Evolutionary conservation across 1,140 invertebrate genomes (phyloP).

Genomic region (Cyphomyrmex costatus): DNA sequence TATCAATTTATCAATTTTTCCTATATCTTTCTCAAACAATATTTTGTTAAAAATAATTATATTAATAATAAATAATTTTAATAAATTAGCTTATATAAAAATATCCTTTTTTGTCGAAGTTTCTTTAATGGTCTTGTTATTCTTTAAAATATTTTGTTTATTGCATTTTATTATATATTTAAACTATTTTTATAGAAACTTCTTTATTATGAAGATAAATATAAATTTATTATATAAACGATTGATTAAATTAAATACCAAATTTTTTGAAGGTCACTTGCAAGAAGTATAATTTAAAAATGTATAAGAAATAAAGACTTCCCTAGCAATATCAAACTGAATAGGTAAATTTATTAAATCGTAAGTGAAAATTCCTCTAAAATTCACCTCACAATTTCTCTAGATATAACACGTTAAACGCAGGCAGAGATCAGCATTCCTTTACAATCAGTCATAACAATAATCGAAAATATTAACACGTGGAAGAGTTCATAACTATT

Average conservation of each 20-base stretch:
- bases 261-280: neutral
- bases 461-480: constrained; percentile 42
- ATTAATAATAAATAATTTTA: constrained; percentile 2
- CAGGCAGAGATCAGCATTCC: constrained; percentile 53
- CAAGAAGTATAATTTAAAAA: neutral
- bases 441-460: constrained; percentile 32
- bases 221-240: neutral
- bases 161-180: neutral
- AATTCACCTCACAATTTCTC: too few species aligned
- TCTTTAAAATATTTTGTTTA: neutral
- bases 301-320: neutral
- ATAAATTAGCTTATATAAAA: neutral
- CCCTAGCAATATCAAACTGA: constrained; percentile 17
- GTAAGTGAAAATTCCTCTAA: constrained; percentile 53
- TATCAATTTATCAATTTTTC: neutral
- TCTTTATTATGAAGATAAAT: neutral
- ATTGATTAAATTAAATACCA: neutral
- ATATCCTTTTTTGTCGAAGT: neutral
- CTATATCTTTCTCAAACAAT: neutral
- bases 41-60: neutral
- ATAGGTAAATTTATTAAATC: constrained; percentile 66
- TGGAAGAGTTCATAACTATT: neutral
- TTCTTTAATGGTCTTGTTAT: neutral
- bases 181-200: neutral
- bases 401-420: constrained; percentile 66